A percentile compares a stretch with the other conserved stretches of the same genome.
Evolutionary conservation across 2,888 invertebrate genomes (phyloP).

Genomic region (Sclerodermus sp.): DNA sequence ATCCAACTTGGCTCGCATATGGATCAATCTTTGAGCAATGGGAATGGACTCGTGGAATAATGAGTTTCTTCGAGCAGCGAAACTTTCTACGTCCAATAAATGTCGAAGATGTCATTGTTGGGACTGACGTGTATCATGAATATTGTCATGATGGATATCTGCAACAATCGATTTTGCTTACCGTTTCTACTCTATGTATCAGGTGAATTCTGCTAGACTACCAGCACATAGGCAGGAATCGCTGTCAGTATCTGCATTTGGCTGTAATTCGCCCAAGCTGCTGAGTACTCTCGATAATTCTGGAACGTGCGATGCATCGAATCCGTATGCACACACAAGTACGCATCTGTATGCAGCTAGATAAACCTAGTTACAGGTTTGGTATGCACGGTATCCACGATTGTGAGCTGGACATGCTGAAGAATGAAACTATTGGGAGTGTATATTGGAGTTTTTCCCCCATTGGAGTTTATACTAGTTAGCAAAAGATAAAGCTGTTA

Average conservation of each 20-base stretch:
- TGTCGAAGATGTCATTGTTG: no score
- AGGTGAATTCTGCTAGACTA: slow-evolving; percentile 16
- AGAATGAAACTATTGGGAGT: slow-evolving; percentile 23
- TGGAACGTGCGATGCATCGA: slow-evolving; percentile 49
- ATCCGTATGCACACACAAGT: slow-evolving; percentile 33
- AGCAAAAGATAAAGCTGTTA: no score
- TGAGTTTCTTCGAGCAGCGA: no score
- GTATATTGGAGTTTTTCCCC: slow-evolving; percentile 13
- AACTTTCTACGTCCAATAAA: no score
- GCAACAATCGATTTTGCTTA: slow-evolving; percentile 26
- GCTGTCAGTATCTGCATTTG: slow-evolving; percentile 29
- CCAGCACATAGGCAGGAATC: slow-evolving; percentile 23
- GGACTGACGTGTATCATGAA: background rate
- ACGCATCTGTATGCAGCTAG: slow-evolving; percentile 38
- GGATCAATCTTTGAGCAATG: no score
- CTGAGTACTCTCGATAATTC: slow-evolving; percentile 50
- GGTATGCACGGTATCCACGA: slow-evolving; percentile 40
- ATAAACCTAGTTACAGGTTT: slow-evolving; percentile 43
- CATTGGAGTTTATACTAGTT: no score
- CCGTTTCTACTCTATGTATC: slow-evolving; percentile 14
- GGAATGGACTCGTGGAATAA: no score
- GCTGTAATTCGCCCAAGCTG: slow-evolving; percentile 46
- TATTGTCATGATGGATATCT: slow-evolving; percentile 8
- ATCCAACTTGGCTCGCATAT: no score
- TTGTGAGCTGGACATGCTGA: slow-evolving; percentile 31